Evolutionary conservation across 2,888 invertebrate genomes (phyloP), one percentile per base, ranked within the genome.

Genomic region (Gymnosoma rotundatum): DNA sequence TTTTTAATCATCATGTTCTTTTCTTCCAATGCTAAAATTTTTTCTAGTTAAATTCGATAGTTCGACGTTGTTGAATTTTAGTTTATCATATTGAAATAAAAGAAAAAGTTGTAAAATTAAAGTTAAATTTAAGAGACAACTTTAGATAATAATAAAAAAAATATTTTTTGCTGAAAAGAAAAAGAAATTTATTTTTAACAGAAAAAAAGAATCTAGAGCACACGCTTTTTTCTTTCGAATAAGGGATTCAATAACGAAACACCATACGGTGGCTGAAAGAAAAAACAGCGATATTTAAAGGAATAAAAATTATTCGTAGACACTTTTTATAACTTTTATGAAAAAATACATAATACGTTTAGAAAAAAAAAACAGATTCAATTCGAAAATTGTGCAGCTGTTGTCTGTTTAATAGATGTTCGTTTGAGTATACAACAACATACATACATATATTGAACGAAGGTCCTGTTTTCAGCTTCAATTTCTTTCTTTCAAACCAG

Each of bases 381-480:
- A 75, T 54, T 72, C 21, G 42, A 78, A 81, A 74, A 78, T 74
- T 74, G 52, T 78, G 84, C 84, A 84, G 84, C 84, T 84, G 84
- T 84, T 81, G 74, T 84, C 73, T 83, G 69, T 72, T 73, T 54
- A 14, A 20, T 60, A 32, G 58, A 45, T 32, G 18, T 66, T 73
- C 50, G 60, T 54, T 78, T 60, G 36, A 61, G 54, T 42, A 58
- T 48, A 52, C 38, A 70, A 70, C 48, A 32, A 32, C 7, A 7
- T 32, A 18, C 60, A 79, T 69, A 32, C 7, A 7, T 32, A 18
- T 66, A 79, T 69, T 61, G 56, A 70, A 54, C 52, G 56, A 70
- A 54, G 48, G 64, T 79, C 79, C 83, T 83, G 64, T 79, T 83
- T 70, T 36, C 64, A 73, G 66, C 58, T 74, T 56, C 38, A 48